These are phyloP conservation scores for Bubo scandiacus DNA, from an alignment of 2,113 vertebrate genomes.

Conservation along the genomic window DNA sequence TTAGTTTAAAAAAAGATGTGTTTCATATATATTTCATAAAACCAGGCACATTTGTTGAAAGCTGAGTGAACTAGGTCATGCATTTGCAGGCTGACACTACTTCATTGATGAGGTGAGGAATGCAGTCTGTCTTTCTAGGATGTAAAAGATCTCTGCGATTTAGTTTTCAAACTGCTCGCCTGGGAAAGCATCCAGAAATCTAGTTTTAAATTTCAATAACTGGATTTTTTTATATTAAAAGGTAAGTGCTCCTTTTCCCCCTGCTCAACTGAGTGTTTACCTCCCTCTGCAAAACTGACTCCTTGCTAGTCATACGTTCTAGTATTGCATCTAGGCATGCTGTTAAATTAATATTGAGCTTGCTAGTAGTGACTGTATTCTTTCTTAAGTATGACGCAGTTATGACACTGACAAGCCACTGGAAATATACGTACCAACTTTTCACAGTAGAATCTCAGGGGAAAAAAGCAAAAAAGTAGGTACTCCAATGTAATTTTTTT, in stretches of 20 bases:
- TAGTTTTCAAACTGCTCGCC: conserved; percentile 16
- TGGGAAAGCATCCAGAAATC: conserved; percentile 34
- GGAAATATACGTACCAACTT: not conserved
- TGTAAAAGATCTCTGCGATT: conserved; percentile 17
- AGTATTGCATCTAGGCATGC: not conserved
- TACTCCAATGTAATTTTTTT: not conserved
- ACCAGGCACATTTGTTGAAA: conserved; percentile 12
- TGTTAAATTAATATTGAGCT: not conserved
- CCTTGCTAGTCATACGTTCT: not conserved
- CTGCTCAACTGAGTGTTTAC: not conserved
- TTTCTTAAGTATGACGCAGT: not conserved
- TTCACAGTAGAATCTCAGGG: not conserved
- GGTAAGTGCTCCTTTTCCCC: not conserved
- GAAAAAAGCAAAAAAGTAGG: not conserved
- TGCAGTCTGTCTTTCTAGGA: not conserved
- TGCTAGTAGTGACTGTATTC: not conserved
- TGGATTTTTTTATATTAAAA: not conserved
- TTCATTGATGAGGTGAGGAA: conserved; percentile 49
- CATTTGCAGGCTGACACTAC: conserved; percentile 34
- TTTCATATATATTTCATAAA: conserved; percentile 53
- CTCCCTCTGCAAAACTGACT: not conserved
- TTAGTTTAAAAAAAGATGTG: conserved; percentile 20
- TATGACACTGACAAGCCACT: not conserved
- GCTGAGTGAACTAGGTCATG: conserved; percentile 30
- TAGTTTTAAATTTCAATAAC: conserved; percentile 23